A percentile compares a stretch with the other conserved stretches of the same genome.
phyloP scores from a whole-genome alignment of 2,888 invertebrate species.

The Drosophila pseudotalamancana region DNA sequence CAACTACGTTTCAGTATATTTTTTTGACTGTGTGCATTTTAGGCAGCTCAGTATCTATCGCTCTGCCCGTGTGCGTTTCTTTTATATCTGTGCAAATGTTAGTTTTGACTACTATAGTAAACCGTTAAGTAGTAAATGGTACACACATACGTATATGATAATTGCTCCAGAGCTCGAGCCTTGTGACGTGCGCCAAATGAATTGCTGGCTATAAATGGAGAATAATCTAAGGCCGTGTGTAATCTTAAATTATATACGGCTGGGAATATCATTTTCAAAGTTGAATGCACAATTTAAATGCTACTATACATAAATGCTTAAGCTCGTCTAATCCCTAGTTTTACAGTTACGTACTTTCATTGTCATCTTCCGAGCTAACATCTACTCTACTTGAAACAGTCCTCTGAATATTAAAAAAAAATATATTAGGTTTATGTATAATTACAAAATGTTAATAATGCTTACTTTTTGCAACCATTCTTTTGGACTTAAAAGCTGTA shows the following conservation, averaged over 20 bases:
- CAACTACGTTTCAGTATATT: neutral
- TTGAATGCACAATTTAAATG: neutral
- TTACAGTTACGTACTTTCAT: too few species aligned
- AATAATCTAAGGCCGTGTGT: slow-evolving; percentile 4
- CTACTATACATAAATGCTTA: neutral
- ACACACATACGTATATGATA: slow-evolving; percentile 7
- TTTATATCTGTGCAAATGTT: slow-evolving; percentile 1
- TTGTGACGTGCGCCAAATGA: slow-evolving; percentile 34
- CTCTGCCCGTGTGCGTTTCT: neutral
- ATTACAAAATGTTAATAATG: too few species aligned
- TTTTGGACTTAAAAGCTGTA: too few species aligned
- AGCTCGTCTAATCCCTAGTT: neutral
- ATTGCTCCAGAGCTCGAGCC: slow-evolving; percentile 11
- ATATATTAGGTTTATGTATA: too few species aligned
- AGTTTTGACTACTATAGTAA: slow-evolving; percentile 3
- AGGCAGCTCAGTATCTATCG: neutral
- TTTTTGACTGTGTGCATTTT: neutral
- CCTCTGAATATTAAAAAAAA: too few species aligned
- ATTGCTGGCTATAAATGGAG: slow-evolving; percentile 11
- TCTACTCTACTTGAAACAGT: neutral
- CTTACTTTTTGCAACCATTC: too few species aligned
- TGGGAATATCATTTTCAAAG: slow-evolving; percentile 16
- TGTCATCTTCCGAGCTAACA: neutral
- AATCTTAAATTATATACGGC: slow-evolving; percentile 31
- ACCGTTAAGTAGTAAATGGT: too few species aligned